Percentiles rank a stretch among this genome's conserved stretches.
phyloP scores from a whole-genome alignment of 1,140 invertebrate species.

The Telenomus remus region DNA sequence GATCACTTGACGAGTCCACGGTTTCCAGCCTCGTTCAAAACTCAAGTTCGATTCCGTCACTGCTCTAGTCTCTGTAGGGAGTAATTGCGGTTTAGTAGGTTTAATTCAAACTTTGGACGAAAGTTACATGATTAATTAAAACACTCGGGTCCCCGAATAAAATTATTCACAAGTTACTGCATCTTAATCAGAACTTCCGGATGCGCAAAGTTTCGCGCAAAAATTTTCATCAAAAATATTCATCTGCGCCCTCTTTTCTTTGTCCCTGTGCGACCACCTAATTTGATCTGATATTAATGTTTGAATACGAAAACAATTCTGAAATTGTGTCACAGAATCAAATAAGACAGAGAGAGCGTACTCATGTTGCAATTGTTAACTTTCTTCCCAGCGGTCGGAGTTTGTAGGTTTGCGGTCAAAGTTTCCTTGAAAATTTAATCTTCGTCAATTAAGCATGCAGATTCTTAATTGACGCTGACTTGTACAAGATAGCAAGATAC shows the following conservation, averaged over 20 bases:
- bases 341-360: constrained; percentile 7
- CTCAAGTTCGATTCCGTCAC: constrained; percentile 35
- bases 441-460: constrained; percentile 29
- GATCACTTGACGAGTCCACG: constrained; percentile 45
- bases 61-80: constrained; percentile 24
- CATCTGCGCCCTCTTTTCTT: too few species aligned
- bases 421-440: constrained; percentile 31
- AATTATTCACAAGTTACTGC: constrained; percentile 19
- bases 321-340: not conserved
- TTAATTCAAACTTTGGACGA: constrained; percentile 41
- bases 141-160: constrained; percentile 30
- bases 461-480: constrained; percentile 14
- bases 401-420: constrained; percentile 15
- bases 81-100: constrained; percentile 46
- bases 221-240: too few species aligned
- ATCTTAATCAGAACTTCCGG: constrained; percentile 15
- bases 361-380: constrained; percentile 12
- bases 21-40: constrained; percentile 26
- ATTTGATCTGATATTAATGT: too few species aligned
- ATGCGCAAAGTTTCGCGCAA: not conserved
- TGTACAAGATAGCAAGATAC: not conserved
- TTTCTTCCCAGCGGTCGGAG: constrained; percentile 17
- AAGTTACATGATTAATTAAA: constrained; percentile 55
- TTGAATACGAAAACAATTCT: not conserved
- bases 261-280: too few species aligned